Evolutionary conservation across 2,888 invertebrate genomes (phyloP), one percentile per base, ranked within the genome.

Genomic region (Caenorhabditis doughertyi): DNA sequence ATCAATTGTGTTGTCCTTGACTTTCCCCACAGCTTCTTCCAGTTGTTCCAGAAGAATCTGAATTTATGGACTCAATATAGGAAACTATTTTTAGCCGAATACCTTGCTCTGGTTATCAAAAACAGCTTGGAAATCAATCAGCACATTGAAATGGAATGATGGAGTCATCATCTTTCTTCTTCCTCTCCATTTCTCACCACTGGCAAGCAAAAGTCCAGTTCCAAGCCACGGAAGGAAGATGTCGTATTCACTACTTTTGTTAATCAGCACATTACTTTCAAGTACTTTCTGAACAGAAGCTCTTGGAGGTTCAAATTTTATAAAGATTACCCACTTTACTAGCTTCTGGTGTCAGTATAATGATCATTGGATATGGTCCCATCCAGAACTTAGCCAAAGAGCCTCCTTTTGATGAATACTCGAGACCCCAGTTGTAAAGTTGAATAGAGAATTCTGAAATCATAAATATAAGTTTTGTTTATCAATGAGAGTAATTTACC

Each of bases 71-170:
- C 8, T 44, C 29, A 18, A 4, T n/a, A 7, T 11, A 9, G 3
- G 3, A 2, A 13, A 25, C 32, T 16, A n/a, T n/a, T n/a, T n/a
- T n/a, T n/a, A n/a, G n/a, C n/a, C n/a, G n/a, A n/a, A n/a, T 16
- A 85, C 86, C 62, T 83, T 84, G 21, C 84, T 76, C 62, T 88
- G 83, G 55, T 76, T 60, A 53, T 86, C 84, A 58, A 87, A 87
- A 32, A 86, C 81, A 5, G 58, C 67, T 16, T 93, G 85, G 84
- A 93, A 93, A 81, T 93, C 92, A 42, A 92, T 90, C 56, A 93
- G 89, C 53, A 94, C 93, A 72, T 92, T 92, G 89, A 93, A 93
- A 89, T 93, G 93, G 86, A 93, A 93, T 0, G 93, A 92, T 4
- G 93, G 93, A 1, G 93, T 93, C 62, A 93, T 88, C 86, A 93